Evolutionary conservation across 2,797 vertebrate genomes (phyloP).

Genomic region (Hirundo rustica): DNA sequence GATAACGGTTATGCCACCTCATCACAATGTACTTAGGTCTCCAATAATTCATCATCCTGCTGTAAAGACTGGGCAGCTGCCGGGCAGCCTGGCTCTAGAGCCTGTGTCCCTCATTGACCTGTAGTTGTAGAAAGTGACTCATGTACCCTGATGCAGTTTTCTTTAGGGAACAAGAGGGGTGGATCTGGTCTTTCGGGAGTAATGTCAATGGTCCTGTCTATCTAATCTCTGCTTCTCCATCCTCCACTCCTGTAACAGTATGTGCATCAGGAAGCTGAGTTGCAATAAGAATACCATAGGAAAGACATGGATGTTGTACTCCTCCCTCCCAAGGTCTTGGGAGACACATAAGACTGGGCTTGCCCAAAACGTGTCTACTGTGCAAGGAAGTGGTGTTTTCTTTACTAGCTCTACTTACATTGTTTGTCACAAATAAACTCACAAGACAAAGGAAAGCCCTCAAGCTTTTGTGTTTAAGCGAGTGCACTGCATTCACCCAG

Average conservation of each 20-base stretch:
- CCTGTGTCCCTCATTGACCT: background rate
- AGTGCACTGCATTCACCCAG: background rate
- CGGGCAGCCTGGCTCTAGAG: background rate
- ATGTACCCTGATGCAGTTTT: background rate
- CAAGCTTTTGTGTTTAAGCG: background rate
- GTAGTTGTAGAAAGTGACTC: background rate
- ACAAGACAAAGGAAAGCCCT: background rate
- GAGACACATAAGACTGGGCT: fast-evolving
- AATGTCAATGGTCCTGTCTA: background rate
- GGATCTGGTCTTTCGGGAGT: background rate
- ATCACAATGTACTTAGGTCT: background rate
- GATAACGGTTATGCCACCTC: constrained; percentile 17
- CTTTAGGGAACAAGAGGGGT: background rate
- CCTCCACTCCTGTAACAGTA: background rate
- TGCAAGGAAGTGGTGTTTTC: background rate
- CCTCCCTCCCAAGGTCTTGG: background rate
- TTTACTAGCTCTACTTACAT: background rate
- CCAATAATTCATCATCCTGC: background rate
- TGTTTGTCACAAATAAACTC: background rate
- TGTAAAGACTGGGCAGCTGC: background rate
- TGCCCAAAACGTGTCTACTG: background rate
- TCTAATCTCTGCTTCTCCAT: background rate
- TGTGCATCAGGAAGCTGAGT: background rate
- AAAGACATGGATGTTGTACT: background rate
- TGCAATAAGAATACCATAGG: background rate